Evolutionary conservation across 2,888 invertebrate species (phyloP).

Genomic region (Onchidella celtica): DNA sequence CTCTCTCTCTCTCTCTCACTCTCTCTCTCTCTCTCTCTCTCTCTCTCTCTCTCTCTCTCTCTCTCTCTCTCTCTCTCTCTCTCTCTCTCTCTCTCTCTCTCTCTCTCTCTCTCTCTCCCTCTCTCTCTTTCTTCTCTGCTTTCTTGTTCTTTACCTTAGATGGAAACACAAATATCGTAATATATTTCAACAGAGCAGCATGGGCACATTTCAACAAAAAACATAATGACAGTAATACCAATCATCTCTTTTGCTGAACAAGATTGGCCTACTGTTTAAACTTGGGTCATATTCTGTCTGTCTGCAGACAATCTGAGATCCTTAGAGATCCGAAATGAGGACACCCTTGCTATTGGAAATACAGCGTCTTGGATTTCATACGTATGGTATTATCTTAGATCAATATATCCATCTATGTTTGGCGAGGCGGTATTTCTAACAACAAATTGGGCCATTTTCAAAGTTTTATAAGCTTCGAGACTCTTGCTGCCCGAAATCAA

Average conservation of each 20-base stretch:
- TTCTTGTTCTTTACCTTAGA: neutral
- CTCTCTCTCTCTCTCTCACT: constrained; percentile 10
- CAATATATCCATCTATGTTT: neutral
- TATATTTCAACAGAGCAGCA: no score
- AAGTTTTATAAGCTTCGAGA: neutral
- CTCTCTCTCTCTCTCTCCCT: neutral
- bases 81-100: constrained; percentile 10
- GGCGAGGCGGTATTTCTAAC: neutral
- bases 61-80: constrained; percentile 11
- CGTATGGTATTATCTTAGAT: neutral
- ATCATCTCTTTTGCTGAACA: no score
- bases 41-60: constrained; percentile 26
- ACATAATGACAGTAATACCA: no score
- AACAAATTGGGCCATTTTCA: constrained; percentile 7
- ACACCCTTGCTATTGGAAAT: no score
- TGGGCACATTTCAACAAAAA: no score
- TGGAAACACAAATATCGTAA: neutral
- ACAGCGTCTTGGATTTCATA: no score
- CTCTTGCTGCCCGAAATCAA: no score
- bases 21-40: constrained; percentile 11
- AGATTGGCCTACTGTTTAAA: no score
- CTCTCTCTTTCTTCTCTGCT: no score
- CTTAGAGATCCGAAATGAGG: no score
- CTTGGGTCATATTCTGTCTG: no score
- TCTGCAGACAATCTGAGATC: no score